phyloP scores from a whole-genome alignment of 2,113 vertebrate species.

The Muscicapa adusta region DNA sequence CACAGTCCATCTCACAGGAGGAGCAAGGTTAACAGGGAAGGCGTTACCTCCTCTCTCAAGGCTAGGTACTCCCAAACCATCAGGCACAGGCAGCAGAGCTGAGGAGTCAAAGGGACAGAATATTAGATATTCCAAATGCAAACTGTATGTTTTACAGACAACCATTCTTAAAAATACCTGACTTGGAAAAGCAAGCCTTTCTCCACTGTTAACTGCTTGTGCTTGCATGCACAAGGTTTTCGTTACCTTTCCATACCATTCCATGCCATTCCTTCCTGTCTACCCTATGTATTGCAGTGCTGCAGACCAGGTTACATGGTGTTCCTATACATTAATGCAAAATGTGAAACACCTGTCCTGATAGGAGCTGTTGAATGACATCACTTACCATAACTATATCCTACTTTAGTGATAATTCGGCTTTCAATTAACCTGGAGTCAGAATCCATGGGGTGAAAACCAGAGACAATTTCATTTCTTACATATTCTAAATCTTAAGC shows the following conservation, averaged over 20 bases:
- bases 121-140: neutral
- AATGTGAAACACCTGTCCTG: neutral
- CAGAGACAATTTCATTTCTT: neutral
- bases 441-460: neutral
- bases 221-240: accelerated
- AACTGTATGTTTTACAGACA: neutral
- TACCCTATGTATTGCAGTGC: neutral
- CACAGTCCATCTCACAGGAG: neutral
- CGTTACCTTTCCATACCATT: neutral
- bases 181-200: neutral
- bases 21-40: neutral
- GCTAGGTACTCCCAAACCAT: neutral
- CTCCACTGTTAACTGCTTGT: neutral
- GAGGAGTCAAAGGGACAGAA: neutral
- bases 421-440: neutral
- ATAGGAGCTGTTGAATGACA: neutral
- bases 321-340: neutral
- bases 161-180: neutral
- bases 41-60: neutral
- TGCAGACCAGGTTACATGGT: neutral
- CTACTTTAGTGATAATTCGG: neutral
- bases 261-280: neutral
- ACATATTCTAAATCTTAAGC: neutral
- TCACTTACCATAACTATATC: neutral
- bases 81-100: neutral